Base-by-base conservation (phyloP, 2,888 invertebrate genomes). In the Macrophya alboannulata region DNA sequence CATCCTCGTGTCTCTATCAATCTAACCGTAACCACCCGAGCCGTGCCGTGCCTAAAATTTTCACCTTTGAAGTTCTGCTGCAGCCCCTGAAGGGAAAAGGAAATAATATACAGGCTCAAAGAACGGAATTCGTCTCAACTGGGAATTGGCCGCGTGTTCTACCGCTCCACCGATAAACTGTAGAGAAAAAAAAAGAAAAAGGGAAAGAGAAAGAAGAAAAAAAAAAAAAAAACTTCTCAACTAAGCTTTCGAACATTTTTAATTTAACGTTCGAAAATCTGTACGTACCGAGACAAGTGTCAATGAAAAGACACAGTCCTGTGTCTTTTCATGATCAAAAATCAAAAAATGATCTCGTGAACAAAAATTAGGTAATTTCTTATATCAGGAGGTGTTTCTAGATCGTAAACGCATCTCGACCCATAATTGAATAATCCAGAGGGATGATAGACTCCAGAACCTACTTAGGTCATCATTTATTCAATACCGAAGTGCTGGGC, bases 21-120 rank as follows among this genome's bases (percentile, higher is more conserved):
- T 81, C 62, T 81, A 62, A 59, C 51, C 43, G 59, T 40, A 62
- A 62, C 79, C 79, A 51, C 43, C 62, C 79, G 59, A 59, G 21
- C 62, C 31, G 79, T 59, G 21, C 62, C 31, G 62, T 59, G 48
- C 68, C 83, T 31, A 48, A 68, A 83, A 83, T 83, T 83, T 71
- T 83, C 83, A 83, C 83, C 83, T 83, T 83, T 83, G 83, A 83
- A 68, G 83, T 83, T 48, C 65, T 31, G 17, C 59, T 48, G 17
- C 59, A 59, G 43, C 62, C 59, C 59, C 79, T 40, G 79, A n/a
- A 62, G 79, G 40, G 10, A 81, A 81, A 21, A 40, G 79, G 79
- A 81, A 81, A 62, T 62, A 59, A 79, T 79, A 81, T 40, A 81
- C 79, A 62, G 40, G 40, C 25, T 81, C 62, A 62, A 81, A 62